Percentiles rank a stretch among this genome's conserved stretches.
phyloP scores from a whole-genome alignment of 37 sponge, comb jelly and placozoan genomes.

The Ephydatia muelleri region DNA sequence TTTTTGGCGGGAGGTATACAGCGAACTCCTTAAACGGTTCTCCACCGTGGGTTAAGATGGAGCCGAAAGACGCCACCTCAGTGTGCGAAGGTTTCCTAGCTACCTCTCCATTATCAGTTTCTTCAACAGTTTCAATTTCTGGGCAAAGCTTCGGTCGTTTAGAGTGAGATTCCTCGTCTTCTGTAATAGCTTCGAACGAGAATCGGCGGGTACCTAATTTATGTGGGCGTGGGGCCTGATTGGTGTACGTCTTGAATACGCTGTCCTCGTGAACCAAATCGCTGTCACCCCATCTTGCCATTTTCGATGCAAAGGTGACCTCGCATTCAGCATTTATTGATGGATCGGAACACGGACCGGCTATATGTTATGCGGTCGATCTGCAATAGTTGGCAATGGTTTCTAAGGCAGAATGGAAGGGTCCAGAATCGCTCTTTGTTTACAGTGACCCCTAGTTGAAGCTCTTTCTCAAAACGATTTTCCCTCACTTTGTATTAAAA shows the following conservation, averaged over 20 bases:
- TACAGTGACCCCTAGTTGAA: too few relatives aligned
- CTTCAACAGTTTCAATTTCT: not conserved
- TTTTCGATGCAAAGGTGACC: not conserved
- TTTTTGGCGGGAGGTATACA: slow-evolving; percentile 15
- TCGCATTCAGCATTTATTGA: too few relatives aligned
- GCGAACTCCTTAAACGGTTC: slow-evolving; percentile 25
- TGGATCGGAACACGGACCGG: too few relatives aligned
- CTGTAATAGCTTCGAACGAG: not conserved
- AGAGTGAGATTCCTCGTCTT: not conserved
- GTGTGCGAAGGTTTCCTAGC: not conserved
- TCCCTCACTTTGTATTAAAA: too few relatives aligned
- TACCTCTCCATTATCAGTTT: not conserved
- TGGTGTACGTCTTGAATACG: not conserved
- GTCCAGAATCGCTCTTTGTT: too few relatives aligned
- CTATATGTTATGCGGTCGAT: too few relatives aligned
- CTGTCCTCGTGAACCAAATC: not conserved
- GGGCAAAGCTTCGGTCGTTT: not conserved
- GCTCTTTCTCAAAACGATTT: too few relatives aligned
- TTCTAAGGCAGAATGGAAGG: too few relatives aligned
- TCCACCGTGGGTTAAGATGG: slow-evolving; percentile 13
- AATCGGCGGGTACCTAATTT: not conserved
- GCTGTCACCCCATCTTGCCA: not conserved
- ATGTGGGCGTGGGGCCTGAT: not conserved
- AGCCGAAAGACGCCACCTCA: not conserved
- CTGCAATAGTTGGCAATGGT: too few relatives aligned